These are phyloP conservation scores for Papilio xuthus DNA, from an alignment of 1,140 invertebrate species.

Conservation along the genomic window DNA sequence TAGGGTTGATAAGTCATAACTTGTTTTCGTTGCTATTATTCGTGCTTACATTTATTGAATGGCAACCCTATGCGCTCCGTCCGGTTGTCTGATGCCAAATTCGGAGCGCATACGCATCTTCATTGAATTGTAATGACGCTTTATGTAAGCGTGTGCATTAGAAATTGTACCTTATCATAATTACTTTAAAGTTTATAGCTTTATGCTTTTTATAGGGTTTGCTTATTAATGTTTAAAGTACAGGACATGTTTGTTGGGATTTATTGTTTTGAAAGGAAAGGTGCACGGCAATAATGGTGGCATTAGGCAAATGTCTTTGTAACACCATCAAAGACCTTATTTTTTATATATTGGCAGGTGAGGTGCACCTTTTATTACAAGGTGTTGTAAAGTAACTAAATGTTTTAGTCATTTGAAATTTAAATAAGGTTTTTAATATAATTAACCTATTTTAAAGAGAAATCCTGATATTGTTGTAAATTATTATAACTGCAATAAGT, in stretches of 20 bases:
- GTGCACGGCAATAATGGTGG: neutral
- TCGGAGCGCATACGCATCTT: constrained; percentile 39
- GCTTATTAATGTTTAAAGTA: neutral
- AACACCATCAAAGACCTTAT: too few species aligned
- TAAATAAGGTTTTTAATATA: neutral
- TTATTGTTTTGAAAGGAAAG: neutral
- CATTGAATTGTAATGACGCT: constrained; percentile 43
- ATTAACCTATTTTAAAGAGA: neutral
- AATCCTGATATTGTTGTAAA: neutral
- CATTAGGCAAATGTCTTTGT: neutral
- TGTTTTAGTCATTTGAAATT: neutral
- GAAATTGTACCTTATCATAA: neutral
- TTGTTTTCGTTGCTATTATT: neutral
- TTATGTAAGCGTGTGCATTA: constrained; percentile 18
- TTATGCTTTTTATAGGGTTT: neutral
- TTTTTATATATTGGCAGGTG: neutral
- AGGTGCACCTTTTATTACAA: neutral
- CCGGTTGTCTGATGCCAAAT: constrained; percentile 41
- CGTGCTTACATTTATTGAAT: neutral
- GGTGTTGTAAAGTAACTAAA: neutral
- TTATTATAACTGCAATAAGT: neutral
- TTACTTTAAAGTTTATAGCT: neutral
- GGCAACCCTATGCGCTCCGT: constrained; percentile 38
- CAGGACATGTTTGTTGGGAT: neutral
- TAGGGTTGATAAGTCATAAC: neutral